A percentile compares a stretch with the other conserved stretches of the same genome.
phyloP scores from a whole-genome alignment of 2,888 invertebrate species.

The Lochmaea crataegi region DNA sequence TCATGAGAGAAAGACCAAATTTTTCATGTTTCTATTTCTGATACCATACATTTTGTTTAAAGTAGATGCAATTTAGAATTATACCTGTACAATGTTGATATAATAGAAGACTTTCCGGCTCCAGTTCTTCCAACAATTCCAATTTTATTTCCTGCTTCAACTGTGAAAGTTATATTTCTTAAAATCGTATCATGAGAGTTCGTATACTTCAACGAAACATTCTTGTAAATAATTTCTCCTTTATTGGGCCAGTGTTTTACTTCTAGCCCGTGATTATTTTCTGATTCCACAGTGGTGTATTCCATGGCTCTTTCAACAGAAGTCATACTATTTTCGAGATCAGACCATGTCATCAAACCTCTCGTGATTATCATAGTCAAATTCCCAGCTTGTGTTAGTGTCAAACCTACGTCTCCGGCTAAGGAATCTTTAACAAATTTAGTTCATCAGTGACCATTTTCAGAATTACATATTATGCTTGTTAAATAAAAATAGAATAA shows the following conservation, averaged over 20 bases:
- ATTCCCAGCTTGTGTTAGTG: conserved; percentile 65
- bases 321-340: conserved; percentile 83
- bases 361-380: conserved; percentile 75
- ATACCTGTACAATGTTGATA: conserved; percentile 78
- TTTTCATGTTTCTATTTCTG: no score
- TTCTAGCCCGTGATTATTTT: conserved; percentile 62
- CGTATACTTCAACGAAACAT: conserved; percentile 78
- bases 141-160: conserved; percentile 77
- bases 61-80: not conserved
- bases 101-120: conserved; percentile 83
- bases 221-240: conserved; percentile 72
- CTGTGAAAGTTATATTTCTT: conserved; percentile 74
- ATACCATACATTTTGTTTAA: no score
- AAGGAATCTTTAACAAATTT: conserved; percentile 62
- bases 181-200: conserved; percentile 75
- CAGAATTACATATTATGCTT: no score
- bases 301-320: conserved; percentile 83
- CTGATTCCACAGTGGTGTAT: conserved; percentile 65
- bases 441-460: not conserved
- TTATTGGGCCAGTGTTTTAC: conserved; percentile 78
- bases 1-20: no score
- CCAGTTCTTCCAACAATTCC: conserved; percentile 88
- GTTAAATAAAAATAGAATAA: no score
- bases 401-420: conserved; percentile 65
- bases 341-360: conserved; percentile 84